Base-by-base conservation (phyloP, 2,888 invertebrate genomes). In the Priocnemis perturbator region DNA sequence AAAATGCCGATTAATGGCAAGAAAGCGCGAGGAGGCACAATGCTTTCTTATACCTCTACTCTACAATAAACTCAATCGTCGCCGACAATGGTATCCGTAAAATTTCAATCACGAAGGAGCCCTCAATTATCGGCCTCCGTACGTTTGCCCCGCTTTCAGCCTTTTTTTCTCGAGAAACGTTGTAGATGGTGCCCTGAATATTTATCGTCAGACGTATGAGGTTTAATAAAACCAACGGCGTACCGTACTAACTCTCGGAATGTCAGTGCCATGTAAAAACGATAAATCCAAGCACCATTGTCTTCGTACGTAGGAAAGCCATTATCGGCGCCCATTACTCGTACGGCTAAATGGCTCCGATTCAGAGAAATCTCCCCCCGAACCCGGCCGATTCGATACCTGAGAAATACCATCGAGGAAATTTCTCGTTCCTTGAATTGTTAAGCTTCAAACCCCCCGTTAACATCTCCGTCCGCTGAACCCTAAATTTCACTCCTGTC, bases 251-350 rank as follows among this genome's bases (percentile, higher is more conserved):
- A 73, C 73, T 72, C 69, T 47, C 45, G 52, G 64, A 69, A 65
- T 70, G 79, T 77, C 76, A 73, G 76, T 70, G 73, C 58, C 72
- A 77, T 66, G 72, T 66, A 77, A 78, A 77, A 79, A 81, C 81
- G 75, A 79, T 81, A 81, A 83, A 83, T 81, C 74, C 60, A 20
- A 50, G 69, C 59, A 59, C 63, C 71, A 74, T 72, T 75, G 77
- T 78, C 73, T 76, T 71, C 65, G 73, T 66, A 69, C 67, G 73
- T 64, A 71, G 76, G 58, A 78, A 71, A 71, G 71, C 79, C 76
- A 78, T 78, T 78, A 78, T 78, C 79, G 73, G 68, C 23, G 58
- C 50, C 71, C 79, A 73, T 78, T 78, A 79, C 71, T 78, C 76
- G 67, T 58, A 58, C 64, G 60, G 69, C 69, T 78, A 78, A 78